Percentiles rank a stretch among this genome's conserved stretches.
These are phyloP conservation scores for Oxytorus armatus DNA, from an alignment of 2,888 invertebrate genomes.

Conservation along the genomic window DNA sequence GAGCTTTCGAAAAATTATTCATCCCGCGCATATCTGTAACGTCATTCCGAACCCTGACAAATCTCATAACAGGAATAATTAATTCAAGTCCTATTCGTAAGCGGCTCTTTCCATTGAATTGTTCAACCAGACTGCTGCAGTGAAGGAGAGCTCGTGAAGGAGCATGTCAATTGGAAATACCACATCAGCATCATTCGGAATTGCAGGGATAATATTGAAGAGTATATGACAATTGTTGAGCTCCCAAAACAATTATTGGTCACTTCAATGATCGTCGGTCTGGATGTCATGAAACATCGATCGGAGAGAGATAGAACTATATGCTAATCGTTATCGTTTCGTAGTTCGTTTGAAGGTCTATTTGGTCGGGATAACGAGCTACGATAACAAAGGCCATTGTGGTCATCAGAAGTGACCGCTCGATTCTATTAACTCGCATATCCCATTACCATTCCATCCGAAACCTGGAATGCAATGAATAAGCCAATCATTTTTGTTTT, in stretches of 20 bases:
- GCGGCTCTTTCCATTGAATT: background rate
- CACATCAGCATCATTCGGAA: constrained; percentile 3
- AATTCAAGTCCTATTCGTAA: background rate
- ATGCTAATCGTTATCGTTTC: background rate
- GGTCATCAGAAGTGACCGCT: constrained; percentile 10
- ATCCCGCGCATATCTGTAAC: constrained; percentile 29
- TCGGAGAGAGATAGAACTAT: background rate
- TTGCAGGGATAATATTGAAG: background rate
- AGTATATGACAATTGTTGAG: background rate
- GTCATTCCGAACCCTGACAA: constrained; percentile 2
- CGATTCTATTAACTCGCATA: constrained; percentile 5
- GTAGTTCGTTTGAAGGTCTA: background rate
- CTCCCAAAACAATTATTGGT: background rate
- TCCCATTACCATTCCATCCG: constrained; percentile 16
- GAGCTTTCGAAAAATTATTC: constrained; percentile 46
- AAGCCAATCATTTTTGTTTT: constrained; percentile 11
- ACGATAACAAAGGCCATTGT: constrained; percentile 6
- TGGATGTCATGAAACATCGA: background rate
- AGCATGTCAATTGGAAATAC: background rate
- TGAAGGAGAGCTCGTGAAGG: constrained; percentile 1
- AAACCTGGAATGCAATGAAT: constrained; percentile 15
- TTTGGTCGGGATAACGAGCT: background rate
- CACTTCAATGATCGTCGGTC: background rate
- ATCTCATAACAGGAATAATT: constrained; percentile 1
- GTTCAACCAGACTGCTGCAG: background rate